These are phyloP conservation scores for Halcyon chelicuti DNA, from an alignment of 2,797 vertebrate genomes.

Conservation along the genomic window DNA sequence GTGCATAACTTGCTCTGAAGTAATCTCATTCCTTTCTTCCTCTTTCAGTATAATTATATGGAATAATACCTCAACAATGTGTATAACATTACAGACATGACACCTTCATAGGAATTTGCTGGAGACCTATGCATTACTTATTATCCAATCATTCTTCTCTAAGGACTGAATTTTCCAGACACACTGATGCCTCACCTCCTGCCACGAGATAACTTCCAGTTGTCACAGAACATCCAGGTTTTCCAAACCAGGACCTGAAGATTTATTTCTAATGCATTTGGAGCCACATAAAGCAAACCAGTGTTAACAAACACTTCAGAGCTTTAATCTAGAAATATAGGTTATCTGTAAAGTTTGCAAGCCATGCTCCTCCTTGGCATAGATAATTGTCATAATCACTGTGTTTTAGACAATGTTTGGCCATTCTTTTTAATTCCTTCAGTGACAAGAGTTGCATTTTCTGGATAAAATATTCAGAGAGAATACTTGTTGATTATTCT, in stretches of 20 bases:
- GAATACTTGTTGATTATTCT: not conserved
- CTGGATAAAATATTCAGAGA: not conserved
- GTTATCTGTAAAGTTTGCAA: not conserved
- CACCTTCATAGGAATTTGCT: not conserved
- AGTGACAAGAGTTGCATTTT: not conserved
- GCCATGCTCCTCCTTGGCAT: not conserved
- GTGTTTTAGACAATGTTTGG: not conserved
- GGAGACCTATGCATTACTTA: not conserved
- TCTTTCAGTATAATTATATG: not conserved
- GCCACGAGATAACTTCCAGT: not conserved
- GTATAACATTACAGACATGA: not conserved
- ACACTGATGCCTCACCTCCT: not conserved
- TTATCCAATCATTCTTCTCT: not conserved
- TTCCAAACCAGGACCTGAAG: not conserved
- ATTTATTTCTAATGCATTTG: not conserved
- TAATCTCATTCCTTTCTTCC: not conserved
- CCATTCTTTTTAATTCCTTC: not conserved
- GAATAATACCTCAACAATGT: not conserved
- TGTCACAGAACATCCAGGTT: not conserved
- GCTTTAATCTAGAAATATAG: not conserved
- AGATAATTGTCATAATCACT: not conserved
- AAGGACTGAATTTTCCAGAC: not conserved
- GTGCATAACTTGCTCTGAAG: not conserved
- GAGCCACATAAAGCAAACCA: not conserved
- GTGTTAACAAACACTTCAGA: not conserved